phyloP scores from a whole-genome alignment of 2,888 invertebrate genomes.

The Rhagium mordax region DNA sequence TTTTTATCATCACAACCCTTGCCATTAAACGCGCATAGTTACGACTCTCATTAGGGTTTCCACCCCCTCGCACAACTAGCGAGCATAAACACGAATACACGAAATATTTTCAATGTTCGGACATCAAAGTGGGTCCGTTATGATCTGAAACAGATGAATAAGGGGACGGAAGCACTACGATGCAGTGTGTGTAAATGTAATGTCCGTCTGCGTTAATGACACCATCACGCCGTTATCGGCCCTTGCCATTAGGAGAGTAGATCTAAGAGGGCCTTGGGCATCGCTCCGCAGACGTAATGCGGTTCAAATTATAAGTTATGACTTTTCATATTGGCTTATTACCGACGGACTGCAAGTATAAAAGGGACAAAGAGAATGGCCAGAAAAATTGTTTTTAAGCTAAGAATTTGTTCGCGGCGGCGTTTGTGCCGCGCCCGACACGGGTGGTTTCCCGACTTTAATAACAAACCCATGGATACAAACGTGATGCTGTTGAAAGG shows the following conservation, averaged over 20 bases:
- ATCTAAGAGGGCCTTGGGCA: conserved; percentile 59
- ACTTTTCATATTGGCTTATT: conserved; percentile 65
- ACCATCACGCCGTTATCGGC: conserved; percentile 53
- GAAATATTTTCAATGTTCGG: conserved; percentile 35
- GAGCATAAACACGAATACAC: conserved; percentile 12
- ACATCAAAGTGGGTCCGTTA: conserved; percentile 39
- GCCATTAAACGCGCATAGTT: not conserved
- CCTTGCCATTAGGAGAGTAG: conserved; percentile 60
- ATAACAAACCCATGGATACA: too few species aligned
- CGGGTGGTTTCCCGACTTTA: too few species aligned
- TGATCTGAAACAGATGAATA: conserved; percentile 41
- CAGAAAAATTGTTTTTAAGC: too few species aligned
- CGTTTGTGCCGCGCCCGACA: too few species aligned
- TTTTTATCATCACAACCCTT: too few species aligned
- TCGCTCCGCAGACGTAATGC: conserved; percentile 57
- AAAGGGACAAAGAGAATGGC: too few species aligned
- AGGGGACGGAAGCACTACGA: conserved; percentile 5
- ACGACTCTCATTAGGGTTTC: not conserved
- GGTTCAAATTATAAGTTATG: conserved; percentile 67
- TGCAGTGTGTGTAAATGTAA: conserved; percentile 44
- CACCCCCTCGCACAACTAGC: conserved; percentile 1
- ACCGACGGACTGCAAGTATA: conserved; percentile 33
- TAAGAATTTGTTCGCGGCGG: too few species aligned
- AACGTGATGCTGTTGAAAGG: not conserved
- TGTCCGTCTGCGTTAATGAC: conserved; percentile 51